Evolutionary conservation across 2,113 vertebrate species (phyloP).

Genomic region (Piprites chloris): DNA sequence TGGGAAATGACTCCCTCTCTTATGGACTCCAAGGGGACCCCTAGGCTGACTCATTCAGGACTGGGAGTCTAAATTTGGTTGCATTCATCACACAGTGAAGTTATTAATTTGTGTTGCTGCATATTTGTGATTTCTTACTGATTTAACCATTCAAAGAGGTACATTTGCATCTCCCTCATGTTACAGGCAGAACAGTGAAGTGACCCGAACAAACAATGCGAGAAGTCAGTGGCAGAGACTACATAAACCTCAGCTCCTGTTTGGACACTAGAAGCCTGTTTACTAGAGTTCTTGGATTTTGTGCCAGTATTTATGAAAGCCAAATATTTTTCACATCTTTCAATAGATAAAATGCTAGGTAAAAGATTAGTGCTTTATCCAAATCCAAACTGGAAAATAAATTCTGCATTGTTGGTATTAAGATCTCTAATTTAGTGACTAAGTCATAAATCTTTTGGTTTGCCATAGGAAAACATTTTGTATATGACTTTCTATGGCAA

Average conservation of each 20-base stretch:
- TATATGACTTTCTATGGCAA: neutral
- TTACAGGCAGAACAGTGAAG: neutral
- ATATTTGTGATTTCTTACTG: neutral
- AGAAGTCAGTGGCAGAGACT: neutral
- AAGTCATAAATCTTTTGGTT: neutral
- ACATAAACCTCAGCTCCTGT: neutral
- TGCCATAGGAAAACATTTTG: neutral
- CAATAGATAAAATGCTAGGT: neutral
- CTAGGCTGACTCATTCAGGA: neutral
- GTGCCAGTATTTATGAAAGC: neutral
- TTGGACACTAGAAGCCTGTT: neutral
- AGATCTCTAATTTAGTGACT: neutral
- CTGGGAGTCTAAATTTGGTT: neutral
- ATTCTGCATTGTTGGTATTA: neutral
- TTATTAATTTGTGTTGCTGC: neutral
- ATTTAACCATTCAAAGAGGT: neutral
- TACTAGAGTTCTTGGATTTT: neutral
- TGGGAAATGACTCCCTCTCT: neutral
- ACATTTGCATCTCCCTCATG: neutral
- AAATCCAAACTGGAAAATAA: neutral
- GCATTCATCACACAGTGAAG: neutral
- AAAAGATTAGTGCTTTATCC: neutral
- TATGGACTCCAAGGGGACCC: neutral
- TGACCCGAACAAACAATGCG: neutral
- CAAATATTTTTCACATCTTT: neutral